Conservation (phyloP, 2,113 vertebrate species). For the Xiphophorus couchianus region DNA sequence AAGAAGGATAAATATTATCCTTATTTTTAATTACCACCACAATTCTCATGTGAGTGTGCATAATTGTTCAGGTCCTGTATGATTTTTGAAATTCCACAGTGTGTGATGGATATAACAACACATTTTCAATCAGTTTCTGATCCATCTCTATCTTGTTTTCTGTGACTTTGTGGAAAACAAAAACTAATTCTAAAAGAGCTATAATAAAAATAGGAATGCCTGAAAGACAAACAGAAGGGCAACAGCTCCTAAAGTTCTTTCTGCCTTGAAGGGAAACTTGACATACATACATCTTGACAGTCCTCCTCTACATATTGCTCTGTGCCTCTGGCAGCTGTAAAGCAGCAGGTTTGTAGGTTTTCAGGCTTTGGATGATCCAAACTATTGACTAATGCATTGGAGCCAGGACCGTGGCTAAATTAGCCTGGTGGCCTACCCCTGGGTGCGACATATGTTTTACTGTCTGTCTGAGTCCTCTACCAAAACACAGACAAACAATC, state of each 20-base stretch:
- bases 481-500: conserved; percentile 27
- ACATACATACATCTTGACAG: conserved; percentile 25
- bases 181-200: background rate
- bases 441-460: conserved; percentile 83
- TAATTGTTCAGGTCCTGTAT: background rate
- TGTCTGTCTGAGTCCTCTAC: conserved; percentile 71
- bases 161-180: background rate
- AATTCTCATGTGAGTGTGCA: background rate
- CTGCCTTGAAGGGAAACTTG: conserved; percentile 54
- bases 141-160: background rate
- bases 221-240: conserved; percentile 25
- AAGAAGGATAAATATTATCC: background rate
- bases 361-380: conserved; percentile 42
- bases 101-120: too few species aligned
- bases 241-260: conserved; percentile 49
- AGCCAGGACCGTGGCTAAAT: conserved; percentile 59
- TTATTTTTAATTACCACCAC: background rate
- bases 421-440: conserved; percentile 69
- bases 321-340: conserved; percentile 77
- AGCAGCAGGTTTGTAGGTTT: conserved; percentile 66
- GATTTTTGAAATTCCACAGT: background rate
- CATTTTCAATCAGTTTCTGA: background rate
- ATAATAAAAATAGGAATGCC: conserved; percentile 36
- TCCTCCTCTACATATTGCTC: conserved; percentile 67
- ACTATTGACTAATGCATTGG: conserved; percentile 41